Evolutionary conservation across 2,113 vertebrate genomes (phyloP).

Genomic region (Emydocephalus ijimae): DNA sequence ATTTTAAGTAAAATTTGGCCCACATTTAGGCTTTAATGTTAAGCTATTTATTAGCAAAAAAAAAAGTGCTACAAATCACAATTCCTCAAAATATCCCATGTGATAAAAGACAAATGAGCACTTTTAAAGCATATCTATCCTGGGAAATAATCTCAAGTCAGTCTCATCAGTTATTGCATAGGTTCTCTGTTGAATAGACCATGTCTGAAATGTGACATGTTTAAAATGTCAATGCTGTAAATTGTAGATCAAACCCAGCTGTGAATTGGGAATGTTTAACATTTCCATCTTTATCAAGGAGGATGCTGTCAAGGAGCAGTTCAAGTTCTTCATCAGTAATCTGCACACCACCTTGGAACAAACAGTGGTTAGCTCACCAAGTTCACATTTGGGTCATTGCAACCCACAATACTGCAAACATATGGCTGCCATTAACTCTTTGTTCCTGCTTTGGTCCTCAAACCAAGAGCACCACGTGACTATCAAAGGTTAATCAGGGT

Average conservation of each 20-base stretch:
- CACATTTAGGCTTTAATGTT: background rate
- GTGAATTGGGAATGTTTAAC: constrained; percentile 66
- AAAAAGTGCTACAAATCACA: background rate
- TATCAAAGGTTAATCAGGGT: constrained; percentile 92
- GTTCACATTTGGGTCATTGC: constrained; percentile 81
- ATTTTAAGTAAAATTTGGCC: background rate
- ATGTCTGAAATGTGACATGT: constrained; percentile 44
- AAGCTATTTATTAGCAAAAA: background rate
- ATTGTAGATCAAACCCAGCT: constrained; percentile 61
- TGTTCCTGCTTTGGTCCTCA: constrained; percentile 74
- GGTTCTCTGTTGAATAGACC: constrained; percentile 39
- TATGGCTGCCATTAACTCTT: constrained; percentile 92
- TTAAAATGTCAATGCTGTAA: constrained; percentile 22
- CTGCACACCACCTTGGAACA: constrained; percentile 75
- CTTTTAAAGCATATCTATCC: constrained; percentile 9
- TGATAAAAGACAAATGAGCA: constrained; percentile 22
- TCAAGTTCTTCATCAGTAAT: constrained; percentile 85
- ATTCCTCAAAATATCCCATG: background rate
- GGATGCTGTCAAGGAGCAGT: constrained; percentile 81
- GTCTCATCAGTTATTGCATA: constrained; percentile 15
- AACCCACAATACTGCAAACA: constrained; percentile 82
- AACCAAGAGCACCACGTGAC: constrained; percentile 78
- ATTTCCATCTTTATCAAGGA: constrained; percentile 79
- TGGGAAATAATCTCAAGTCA: constrained; percentile 30
- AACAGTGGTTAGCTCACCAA: constrained; percentile 68